These are phyloP conservation scores for Hemiscyllium ocellatum DNA, from an alignment of 2,113 vertebrate species.

Conservation along the genomic window DNA sequence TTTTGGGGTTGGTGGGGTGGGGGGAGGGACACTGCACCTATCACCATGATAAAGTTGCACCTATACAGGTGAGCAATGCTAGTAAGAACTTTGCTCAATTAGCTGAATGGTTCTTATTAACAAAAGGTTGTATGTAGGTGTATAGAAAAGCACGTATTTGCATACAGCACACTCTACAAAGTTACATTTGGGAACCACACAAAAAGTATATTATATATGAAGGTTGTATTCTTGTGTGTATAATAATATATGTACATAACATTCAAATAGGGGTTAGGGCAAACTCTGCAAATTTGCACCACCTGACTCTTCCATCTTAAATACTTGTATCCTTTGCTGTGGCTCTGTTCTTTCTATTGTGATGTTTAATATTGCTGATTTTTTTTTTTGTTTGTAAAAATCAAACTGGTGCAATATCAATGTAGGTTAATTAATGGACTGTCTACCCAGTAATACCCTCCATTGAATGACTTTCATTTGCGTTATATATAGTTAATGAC, in stretches of 20 bases:
- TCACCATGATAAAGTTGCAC: not conserved
- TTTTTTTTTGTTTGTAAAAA: not conserved
- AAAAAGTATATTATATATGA: slow-evolving; percentile 34
- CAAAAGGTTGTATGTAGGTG: slow-evolving; percentile 17
- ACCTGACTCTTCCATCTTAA: slow-evolving; percentile 32
- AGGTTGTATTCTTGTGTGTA: slow-evolving; percentile 36
- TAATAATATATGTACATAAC: slow-evolving; percentile 37
- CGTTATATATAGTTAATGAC: slow-evolving; percentile 10
- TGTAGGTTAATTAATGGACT: slow-evolving; percentile 22
- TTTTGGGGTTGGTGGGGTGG: not conserved
- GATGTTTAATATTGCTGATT: slow-evolving; percentile 34
- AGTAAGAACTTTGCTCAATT: not conserved
- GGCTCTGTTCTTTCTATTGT: slow-evolving; percentile 13
- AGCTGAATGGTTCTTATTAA: slow-evolving; percentile 23
- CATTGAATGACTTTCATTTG: not conserved
- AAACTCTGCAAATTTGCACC: slow-evolving; percentile 36
- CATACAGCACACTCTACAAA: slow-evolving; percentile 23
- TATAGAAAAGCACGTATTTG: slow-evolving; percentile 14
- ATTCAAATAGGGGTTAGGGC: slow-evolving; percentile 29
- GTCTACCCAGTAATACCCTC: not conserved
- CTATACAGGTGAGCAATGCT: slow-evolving; percentile 1
- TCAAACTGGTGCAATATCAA: slow-evolving; percentile 18
- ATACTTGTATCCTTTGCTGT: slow-evolving; percentile 28
- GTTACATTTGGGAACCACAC: slow-evolving; percentile 27
- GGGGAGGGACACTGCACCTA: not conserved